These are phyloP conservation scores for Hydroisotoma schaefferi DNA, from an alignment of 2,888 invertebrate genomes.

Conservation along the genomic window DNA sequence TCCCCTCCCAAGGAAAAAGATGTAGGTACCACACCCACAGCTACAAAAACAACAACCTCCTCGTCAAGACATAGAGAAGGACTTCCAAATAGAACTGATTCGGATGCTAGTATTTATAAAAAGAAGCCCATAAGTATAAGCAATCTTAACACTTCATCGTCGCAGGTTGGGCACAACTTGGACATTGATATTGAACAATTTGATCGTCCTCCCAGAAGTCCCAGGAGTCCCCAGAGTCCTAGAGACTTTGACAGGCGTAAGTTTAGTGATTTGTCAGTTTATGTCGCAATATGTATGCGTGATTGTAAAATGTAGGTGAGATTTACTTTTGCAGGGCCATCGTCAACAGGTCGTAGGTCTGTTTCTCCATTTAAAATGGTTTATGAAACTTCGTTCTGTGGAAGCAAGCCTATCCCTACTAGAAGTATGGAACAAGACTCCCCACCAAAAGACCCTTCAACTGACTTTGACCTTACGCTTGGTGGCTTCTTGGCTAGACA, in stretches of 20 bases:
- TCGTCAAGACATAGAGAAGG: no score
- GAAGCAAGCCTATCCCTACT: slow-evolving; percentile 68
- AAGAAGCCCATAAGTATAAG: not conserved
- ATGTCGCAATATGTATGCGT: no score
- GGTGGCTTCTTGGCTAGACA: slow-evolving; percentile 8
- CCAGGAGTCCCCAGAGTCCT: slow-evolving; percentile 2
- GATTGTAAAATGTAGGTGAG: not conserved
- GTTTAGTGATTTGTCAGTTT: no score
- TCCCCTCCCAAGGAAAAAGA: slow-evolving; percentile 33
- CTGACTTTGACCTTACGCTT: not conserved
- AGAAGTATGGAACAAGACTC: slow-evolving; percentile 52
- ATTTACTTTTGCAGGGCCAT: slow-evolving; percentile 11
- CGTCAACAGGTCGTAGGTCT: slow-evolving; percentile 32
- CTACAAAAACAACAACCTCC: no score
- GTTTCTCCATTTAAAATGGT: slow-evolving; percentile 52
- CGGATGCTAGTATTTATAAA: no score
- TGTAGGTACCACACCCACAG: no score
- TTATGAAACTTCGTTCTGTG: slow-evolving; percentile 85
- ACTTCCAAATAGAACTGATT: no score
- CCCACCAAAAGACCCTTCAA: slow-evolving; percentile 27
- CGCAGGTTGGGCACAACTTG: no score
- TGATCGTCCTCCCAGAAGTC: not conserved
- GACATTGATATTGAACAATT: no score
- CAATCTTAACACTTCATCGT: not conserved
- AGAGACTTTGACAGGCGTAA: slow-evolving; percentile 6